Evolutionary conservation across 1,140 invertebrate genomes (phyloP).

Genomic region (Bombus superbus): DNA sequence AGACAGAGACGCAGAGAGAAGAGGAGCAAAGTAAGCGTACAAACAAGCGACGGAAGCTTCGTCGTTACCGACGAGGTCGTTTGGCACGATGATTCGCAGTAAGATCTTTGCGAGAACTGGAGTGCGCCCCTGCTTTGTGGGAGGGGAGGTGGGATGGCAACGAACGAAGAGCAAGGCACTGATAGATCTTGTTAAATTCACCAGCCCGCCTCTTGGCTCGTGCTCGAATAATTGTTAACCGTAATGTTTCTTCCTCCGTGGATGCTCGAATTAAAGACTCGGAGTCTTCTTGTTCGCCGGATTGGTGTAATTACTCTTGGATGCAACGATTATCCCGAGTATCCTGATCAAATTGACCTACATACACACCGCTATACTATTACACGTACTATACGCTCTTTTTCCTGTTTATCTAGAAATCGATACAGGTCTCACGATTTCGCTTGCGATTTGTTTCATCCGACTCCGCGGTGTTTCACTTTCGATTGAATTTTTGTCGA

Average conservation of each 20-base stretch:
- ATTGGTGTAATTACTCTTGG: conserved; percentile 70
- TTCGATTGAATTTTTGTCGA: too few relatives aligned
- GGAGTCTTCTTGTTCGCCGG: conserved; percentile 68
- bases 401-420: not conserved
- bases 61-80: conserved; percentile 66
- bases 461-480: not conserved
- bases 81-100: conserved; percentile 68
- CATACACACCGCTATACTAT: not conserved
- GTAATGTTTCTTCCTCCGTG: conserved; percentile 65
- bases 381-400: not conserved
- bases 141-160: conserved; percentile 36
- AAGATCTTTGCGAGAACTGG: conserved; percentile 55
- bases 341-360: conserved; percentile 47
- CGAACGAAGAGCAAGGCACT: conserved; percentile 57
- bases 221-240: conserved; percentile 78
- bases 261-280: conserved; percentile 77
- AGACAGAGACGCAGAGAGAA: conserved; percentile 26
- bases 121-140: conserved; percentile 24
- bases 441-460: not conserved
- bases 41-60: conserved; percentile 73
- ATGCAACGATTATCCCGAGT: not conserved
- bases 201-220: conserved; percentile 68
- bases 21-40: conserved; percentile 74
- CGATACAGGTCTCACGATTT: not conserved
- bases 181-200: conserved; percentile 78